Conservation (phyloP, 1,140 invertebrate species). For the Drosophila serrata region DNA sequence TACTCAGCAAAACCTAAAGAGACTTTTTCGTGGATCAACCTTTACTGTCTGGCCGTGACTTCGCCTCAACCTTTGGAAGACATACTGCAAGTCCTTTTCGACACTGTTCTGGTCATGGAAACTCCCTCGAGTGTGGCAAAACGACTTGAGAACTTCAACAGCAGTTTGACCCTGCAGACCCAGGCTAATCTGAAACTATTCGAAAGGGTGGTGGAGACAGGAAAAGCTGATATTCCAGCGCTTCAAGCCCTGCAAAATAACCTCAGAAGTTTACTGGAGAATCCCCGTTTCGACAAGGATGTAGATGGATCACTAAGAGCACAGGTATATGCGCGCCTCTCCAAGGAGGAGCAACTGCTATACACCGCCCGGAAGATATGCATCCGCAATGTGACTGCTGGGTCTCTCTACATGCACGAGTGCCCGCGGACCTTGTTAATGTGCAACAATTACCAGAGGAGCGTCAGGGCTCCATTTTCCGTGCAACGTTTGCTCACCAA, state of each 20-base stretch:
- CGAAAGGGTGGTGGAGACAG: slow-evolving; percentile 11
- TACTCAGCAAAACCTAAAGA: slow-evolving; percentile 38
- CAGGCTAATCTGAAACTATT: slow-evolving; percentile 56
- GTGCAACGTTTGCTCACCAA: slow-evolving; percentile 46
- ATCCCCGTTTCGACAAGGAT: slow-evolving; percentile 34
- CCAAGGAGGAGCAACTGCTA: slow-evolving; percentile 46
- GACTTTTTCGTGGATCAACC: slow-evolving; percentile 33
- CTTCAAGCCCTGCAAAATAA: slow-evolving; percentile 28
- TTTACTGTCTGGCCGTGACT: slow-evolving; percentile 3
- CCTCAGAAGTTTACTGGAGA: slow-evolving; percentile 37
- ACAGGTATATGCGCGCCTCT: slow-evolving; percentile 44
- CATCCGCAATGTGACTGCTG: slow-evolving; percentile 54
- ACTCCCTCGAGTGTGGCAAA: slow-evolving; percentile 53
- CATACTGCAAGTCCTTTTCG: slow-evolving; percentile 52
- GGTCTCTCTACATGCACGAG: slow-evolving; percentile 63
- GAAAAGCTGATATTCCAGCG: slow-evolving; percentile 10
- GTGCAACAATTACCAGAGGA: slow-evolving; percentile 65
- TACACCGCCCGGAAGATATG: slow-evolving; percentile 66
- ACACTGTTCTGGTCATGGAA: slow-evolving; percentile 50
- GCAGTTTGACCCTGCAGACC: slow-evolving; percentile 39
- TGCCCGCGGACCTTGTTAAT: slow-evolving; percentile 69
- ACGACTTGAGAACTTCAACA: slow-evolving; percentile 53
- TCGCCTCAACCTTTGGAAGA: slow-evolving; percentile 35
- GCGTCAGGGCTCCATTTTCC: slow-evolving; percentile 43
- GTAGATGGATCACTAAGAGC: slow-evolving; percentile 21